phyloP scores from a whole-genome alignment of 2,797 vertebrate species.

The Enteromius unitaeniatus region DNA sequence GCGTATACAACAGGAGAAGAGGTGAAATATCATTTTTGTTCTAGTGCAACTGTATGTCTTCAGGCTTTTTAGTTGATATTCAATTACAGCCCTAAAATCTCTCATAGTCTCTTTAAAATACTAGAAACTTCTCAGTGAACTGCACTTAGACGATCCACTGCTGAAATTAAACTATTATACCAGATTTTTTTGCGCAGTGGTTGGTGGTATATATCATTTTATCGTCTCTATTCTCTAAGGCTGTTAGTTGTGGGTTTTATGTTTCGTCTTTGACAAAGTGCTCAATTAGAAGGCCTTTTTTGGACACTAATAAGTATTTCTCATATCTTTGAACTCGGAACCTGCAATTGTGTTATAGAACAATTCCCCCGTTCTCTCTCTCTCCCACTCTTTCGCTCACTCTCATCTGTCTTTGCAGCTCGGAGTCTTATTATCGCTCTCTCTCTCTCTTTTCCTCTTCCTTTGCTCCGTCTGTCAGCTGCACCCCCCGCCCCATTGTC shows the following conservation, averaged over 20 bases:
- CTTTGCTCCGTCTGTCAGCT: background rate
- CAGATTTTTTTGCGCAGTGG: background rate
- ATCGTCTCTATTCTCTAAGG: conserved; percentile 17
- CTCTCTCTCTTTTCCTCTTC: background rate
- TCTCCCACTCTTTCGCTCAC: conserved; percentile 33
- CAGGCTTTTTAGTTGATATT: background rate
- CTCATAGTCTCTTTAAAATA: background rate
- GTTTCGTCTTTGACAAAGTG: conserved; percentile 21
- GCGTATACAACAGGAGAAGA: background rate
- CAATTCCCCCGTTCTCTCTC: conserved; percentile 1
- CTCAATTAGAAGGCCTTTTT: conserved; percentile 22
- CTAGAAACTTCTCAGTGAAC: conserved; percentile 3
- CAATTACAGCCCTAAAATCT: background rate
- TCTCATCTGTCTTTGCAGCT: background rate
- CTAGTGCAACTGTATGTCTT: background rate
- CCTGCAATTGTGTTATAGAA: conserved; percentile 5
- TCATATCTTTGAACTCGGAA: conserved; percentile 7
- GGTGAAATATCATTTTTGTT: background rate
- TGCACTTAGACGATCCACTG: background rate
- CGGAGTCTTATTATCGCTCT: conserved; percentile 13
- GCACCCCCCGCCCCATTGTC: background rate
- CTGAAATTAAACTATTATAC: background rate
- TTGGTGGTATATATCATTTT: conserved; percentile 9
- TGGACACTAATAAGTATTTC: conserved; percentile 20
- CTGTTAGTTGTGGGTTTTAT: conserved; percentile 2